Evolutionary conservation across 1,140 invertebrate genomes (phyloP), one percentile per base, ranked within the genome.

Genomic region (Diprion similis): DNA sequence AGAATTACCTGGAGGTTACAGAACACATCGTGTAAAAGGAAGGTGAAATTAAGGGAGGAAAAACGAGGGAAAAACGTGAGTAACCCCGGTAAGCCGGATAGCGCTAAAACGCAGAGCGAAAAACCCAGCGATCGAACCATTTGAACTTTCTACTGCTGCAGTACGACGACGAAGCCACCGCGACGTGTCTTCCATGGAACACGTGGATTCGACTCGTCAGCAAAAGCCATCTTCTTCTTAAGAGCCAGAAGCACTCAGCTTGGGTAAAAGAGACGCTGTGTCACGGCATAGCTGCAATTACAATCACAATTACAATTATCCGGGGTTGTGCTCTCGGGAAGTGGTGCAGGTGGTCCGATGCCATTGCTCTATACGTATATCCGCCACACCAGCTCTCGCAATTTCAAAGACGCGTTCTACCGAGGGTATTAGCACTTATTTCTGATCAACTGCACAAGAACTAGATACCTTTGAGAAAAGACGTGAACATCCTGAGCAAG

Each of bases 161-260:
- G 11, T 59, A 59, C 51, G 51, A 37, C 24, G 24, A 37, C 24
- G 2, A 37, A n/a, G n/a, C n/a, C 24, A 6, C 24, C 24, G 24
- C 24, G 24, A 59, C n/a, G 51, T 59, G 51, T 59, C 51, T 59
- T 59, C n/a, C 51, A 17, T 15, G 51, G 51, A 8, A 59, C 9
- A 59, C 51, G n/a, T 59, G 51, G 51, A 59, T 59, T 59, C n/a
- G 51, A 59, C 51, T 59, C 51, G 51, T 59, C 51, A 59, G 51
- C 51, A 59, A 17, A 59, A 59, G 11, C n/a, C n/a, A 59, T 17
- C 51, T 59, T 17, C 51, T 13, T 59, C 51, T 59, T 59, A 59
- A 59, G 51, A 59, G 51, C 51, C 51, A 59, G 8, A 59, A 59
- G 51, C 51, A 59, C 51, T 59, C 51, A 59, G 51, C 51, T 13